These are phyloP conservation scores for Sebastes taczanowskii DNA, from an alignment of 2,797 vertebrate genomes.

Conservation along the genomic window DNA sequence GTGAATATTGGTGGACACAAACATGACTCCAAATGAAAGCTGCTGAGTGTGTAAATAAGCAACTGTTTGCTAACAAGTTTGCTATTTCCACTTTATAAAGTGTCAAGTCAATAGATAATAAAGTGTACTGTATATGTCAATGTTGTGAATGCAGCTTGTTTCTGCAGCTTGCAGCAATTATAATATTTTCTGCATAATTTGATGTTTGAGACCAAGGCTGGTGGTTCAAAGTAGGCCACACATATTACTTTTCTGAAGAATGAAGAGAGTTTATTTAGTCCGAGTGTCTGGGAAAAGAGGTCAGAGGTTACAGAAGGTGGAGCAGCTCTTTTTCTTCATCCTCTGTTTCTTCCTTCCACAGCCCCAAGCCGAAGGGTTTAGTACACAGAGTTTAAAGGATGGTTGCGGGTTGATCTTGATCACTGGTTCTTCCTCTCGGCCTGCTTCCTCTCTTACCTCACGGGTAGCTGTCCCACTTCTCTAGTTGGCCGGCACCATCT, in stretches of 20 bases:
- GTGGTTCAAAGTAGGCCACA: background rate
- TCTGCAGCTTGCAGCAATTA: background rate
- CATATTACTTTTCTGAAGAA: background rate
- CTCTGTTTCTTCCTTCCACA: conserved; percentile 8
- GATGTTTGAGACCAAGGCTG: background rate
- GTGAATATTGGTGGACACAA: background rate
- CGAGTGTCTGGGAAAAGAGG: conserved; percentile 25
- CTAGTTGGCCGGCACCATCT: background rate
- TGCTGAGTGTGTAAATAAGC: background rate
- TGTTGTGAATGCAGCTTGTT: background rate
- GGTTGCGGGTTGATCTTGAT: conserved; percentile 54
- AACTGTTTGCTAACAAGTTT: background rate
- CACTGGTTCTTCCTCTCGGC: conserved; percentile 60
- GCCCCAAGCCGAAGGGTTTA: conserved; percentile 25
- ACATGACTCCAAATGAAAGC: background rate
- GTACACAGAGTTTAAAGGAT: conserved; percentile 25
- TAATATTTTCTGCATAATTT: background rate
- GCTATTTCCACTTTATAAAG: background rate
- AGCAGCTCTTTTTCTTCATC: conserved; percentile 7
- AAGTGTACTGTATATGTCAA: background rate
- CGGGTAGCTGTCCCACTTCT: conserved; percentile 61
- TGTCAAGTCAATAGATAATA: background rate
- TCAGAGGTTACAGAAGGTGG: background rate
- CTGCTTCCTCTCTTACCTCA: conserved; percentile 62
- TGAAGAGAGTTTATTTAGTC: conserved; percentile 16